A percentile compares a stretch with the other conserved stretches of the same genome.
phyloP scores from a whole-genome alignment of 1,140 invertebrate species.

The Periplaneta americana region DNA sequence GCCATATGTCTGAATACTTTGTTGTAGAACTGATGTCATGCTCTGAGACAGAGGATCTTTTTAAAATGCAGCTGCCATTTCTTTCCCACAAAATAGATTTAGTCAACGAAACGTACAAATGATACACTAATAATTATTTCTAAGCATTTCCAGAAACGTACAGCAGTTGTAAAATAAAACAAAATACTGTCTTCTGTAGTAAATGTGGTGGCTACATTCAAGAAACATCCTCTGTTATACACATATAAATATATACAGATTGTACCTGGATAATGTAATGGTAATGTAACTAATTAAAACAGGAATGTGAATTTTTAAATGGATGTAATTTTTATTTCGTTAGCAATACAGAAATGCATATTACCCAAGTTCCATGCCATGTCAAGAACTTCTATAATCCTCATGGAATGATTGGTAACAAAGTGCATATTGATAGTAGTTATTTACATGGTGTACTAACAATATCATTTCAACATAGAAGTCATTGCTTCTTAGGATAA shows the following conservation, averaged over 20 bases:
- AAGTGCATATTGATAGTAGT: neutral
- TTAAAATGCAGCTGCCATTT: no score
- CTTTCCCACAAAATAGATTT: no score
- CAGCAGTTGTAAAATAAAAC: no score
- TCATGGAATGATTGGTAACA: neutral
- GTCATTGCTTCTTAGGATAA: constrained; percentile 30
- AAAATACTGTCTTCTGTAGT: no score
- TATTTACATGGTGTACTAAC: neutral
- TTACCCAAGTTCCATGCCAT: neutral
- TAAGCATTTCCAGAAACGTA: no score
- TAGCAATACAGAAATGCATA: neutral
- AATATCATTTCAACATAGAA: neutral
- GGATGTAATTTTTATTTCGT: neutral
- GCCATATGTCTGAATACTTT: no score
- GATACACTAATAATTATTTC: no score
- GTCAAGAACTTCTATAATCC: neutral
- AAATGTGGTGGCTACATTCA: no score
- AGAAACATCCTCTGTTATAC: no score
- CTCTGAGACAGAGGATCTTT: no score
- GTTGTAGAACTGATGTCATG: no score
- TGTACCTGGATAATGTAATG: neutral
- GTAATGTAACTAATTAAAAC: neutral
- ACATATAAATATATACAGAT: neutral
- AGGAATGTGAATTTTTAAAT: neutral
- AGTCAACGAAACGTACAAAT: no score